Base-by-base conservation (phyloP, 2,888 invertebrate genomes). In the Caenorhabditis sp. region DNA sequence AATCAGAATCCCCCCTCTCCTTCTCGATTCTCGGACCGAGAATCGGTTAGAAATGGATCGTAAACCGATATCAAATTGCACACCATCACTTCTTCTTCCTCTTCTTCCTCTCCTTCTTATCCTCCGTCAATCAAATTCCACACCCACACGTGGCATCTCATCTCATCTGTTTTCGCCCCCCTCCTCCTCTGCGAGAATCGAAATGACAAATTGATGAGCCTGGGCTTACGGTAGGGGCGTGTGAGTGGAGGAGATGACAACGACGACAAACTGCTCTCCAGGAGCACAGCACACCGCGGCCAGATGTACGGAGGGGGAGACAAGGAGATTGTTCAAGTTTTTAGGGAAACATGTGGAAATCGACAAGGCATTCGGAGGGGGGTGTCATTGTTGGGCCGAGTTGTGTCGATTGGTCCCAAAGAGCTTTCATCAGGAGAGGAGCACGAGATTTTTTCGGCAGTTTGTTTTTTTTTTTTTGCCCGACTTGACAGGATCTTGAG, bases 141-240 rank as follows among this genome's bases (percentile, higher is more conserved):
- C 44, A 16, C n/a, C 4, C 44, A 44, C 44, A 44, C 44, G 44
- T 16, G n/a, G n/a, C n/a, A 14, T 51, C 19, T n/a, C 19, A 51
- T 51, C 7, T 22, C 19, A 51, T 51, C 49, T 8, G 22, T 51
- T 44, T 14, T 4, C 44, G n/a, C n/a, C n/a, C n/a, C n/a, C n/a
- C n/a, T n/a, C n/a, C n/a, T n/a, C n/a, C n/a, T n/a, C 44, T 22
- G 51, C 59, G 47, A 58, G 72, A 59, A 31, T 56, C 31, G 61
- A 66, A 59, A 68, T 76, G 75, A 68, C 75, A 59, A 76, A 76
- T 76, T 68, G 75, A 68, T 38, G 58, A 47, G 22, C n/a, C n/a
- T 16, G 49, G 49, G 24, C 22, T 10, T 76, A 76, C 75, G 75
- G 74, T 74, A 74, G 75, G 19, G 14, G 74, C 28, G 73, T 54